Percentiles rank a stretch among this genome's conserved stretches.
Conservation (phyloP, 2,888 invertebrate species). For the Matsumyia berberina region DNA sequence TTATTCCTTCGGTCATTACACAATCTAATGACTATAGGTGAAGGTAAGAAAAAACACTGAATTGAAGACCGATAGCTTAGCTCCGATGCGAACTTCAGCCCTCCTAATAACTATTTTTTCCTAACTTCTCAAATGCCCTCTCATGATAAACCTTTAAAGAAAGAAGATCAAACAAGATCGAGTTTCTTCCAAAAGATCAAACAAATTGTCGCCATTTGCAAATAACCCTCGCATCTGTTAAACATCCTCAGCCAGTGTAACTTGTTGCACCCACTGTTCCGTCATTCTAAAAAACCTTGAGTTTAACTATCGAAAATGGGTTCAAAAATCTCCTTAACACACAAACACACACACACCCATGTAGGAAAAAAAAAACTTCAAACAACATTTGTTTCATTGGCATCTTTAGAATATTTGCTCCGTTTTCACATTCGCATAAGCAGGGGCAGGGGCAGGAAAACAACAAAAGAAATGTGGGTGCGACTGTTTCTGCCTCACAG, state of each 20-base stretch:
- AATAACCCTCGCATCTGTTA: too few species aligned
- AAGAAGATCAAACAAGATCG: too few species aligned
- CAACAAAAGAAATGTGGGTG: slow-evolving; percentile 29
- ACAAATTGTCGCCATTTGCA: too few species aligned
- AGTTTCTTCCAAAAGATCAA: too few species aligned
- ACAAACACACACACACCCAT: background rate
- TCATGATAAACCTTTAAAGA: too few species aligned
- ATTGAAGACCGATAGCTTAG: too few species aligned
- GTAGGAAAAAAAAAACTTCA: background rate
- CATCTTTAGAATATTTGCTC: slow-evolving; percentile 37
- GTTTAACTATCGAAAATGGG: slow-evolving; percentile 30
- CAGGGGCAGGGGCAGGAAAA: background rate
- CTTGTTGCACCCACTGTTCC: slow-evolving; percentile 17
- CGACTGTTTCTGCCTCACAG: slow-evolving; percentile 11
- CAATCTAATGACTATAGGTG: too few species aligned
- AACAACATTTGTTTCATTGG: slow-evolving; percentile 49
- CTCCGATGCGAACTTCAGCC: too few species aligned
- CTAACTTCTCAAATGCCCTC: too few species aligned
- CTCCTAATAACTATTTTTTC: too few species aligned
- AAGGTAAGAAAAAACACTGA: too few species aligned
- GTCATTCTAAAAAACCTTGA: slow-evolving; percentile 3
- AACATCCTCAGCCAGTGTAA: background rate
- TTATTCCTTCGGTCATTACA: too few species aligned
- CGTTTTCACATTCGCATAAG: slow-evolving; percentile 13
- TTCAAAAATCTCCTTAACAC: slow-evolving; percentile 20